These are phyloP conservation scores for Eueides isabella DNA, from an alignment of 1,140 invertebrate species.

Conservation along the genomic window DNA sequence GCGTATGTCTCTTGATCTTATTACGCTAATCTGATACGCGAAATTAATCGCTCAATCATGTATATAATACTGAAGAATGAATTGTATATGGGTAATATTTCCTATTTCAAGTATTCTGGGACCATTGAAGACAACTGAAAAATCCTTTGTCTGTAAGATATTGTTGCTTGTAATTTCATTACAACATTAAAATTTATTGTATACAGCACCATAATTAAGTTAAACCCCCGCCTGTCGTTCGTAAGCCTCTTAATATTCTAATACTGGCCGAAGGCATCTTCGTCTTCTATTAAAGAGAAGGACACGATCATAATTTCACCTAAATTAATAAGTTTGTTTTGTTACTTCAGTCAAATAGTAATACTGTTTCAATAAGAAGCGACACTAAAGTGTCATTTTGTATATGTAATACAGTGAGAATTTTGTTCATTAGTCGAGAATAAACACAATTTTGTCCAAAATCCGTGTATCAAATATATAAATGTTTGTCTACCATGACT, in stretches of 20 bases:
- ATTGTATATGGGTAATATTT: background rate
- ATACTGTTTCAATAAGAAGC: background rate
- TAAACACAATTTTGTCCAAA: background rate
- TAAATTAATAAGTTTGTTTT: conserved; percentile 10
- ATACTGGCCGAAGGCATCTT: conserved; percentile 7
- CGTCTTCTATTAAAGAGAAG: conserved; percentile 11
- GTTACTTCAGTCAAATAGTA: background rate
- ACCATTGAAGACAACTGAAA: background rate
- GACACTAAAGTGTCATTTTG: background rate
- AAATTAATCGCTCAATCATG: background rate
- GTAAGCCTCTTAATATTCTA: conserved; percentile 14
- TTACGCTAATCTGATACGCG: conserved; percentile 17
- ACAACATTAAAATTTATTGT: conserved; percentile 7
- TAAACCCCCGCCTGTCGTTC: conserved; percentile 8
- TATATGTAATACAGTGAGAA: background rate
- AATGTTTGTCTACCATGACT: too few relatives aligned
- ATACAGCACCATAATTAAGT: background rate
- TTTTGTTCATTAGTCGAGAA: background rate
- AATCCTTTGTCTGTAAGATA: background rate
- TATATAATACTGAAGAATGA: background rate
- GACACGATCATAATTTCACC: background rate
- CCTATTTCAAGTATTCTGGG: background rate
- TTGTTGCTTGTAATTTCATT: background rate
- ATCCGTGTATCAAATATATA: too few relatives aligned
- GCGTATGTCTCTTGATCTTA: conserved; percentile 15